These are phyloP conservation scores for Strigops habroptila DNA, from an alignment of 2,113 vertebrate species.

Conservation along the genomic window DNA sequence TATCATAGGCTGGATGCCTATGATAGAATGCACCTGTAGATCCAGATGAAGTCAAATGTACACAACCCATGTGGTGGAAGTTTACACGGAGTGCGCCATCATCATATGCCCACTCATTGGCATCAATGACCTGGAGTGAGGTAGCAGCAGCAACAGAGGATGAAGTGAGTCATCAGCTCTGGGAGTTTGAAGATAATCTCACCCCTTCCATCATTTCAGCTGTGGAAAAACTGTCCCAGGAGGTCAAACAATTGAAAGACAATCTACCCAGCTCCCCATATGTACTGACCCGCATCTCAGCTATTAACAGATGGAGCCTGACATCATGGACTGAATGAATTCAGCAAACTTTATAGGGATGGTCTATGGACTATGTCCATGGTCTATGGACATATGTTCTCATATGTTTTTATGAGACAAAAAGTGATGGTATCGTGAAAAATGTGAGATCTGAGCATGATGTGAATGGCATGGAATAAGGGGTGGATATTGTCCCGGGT, in stretches of 20 bases:
- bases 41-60: background rate
- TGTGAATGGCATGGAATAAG: background rate
- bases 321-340: background rate
- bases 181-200: background rate
- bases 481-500: background rate
- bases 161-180: background rate
- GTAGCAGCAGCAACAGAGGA: background rate
- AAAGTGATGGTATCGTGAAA: background rate
- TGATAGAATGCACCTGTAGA: background rate
- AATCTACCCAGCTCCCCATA: background rate
- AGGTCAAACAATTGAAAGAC: background rate
- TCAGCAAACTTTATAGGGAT: background rate
- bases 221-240: background rate
- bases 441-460: background rate
- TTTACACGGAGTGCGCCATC: background rate
- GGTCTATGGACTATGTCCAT: background rate
- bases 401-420: background rate
- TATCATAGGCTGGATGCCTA: background rate
- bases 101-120: background rate
- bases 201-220: background rate
- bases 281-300: background rate
- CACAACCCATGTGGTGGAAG: background rate
- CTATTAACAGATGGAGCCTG: background rate
- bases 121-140: background rate
- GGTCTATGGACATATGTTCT: background rate